Percentiles rank a stretch among this genome's conserved stretches.
Evolutionary conservation across 2,113 vertebrate species (phyloP).

Genomic region (Ellobius talpinus): DNA sequence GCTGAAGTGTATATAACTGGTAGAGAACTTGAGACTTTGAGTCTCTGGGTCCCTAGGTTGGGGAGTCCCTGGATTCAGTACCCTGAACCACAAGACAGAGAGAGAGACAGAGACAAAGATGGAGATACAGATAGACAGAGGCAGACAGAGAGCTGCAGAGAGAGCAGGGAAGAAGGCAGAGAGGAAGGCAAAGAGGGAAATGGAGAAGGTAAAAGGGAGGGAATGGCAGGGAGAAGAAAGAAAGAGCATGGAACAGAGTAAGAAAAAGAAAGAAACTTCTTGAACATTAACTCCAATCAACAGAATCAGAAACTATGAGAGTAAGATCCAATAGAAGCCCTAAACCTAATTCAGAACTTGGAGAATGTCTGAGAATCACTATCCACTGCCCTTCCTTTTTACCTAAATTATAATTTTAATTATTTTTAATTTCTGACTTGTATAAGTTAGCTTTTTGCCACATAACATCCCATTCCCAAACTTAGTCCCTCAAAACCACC

Average conservation of each 20-base stretch:
- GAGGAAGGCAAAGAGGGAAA: background rate
- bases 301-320: background rate
- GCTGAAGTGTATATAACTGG: background rate
- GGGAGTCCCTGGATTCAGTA: background rate
- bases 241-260: background rate
- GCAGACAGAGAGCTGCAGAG: background rate
- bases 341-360: background rate
- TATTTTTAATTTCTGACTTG: background rate
- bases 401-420: background rate
- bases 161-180: background rate
- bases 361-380: background rate
- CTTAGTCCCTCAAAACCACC: slow-evolving; percentile 17
- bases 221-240: background rate
- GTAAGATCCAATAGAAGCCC: background rate
- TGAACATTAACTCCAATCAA: background rate
- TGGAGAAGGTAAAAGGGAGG: background rate
- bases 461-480: background rate
- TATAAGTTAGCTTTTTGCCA: slow-evolving; percentile 19
- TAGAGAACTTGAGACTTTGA: background rate
- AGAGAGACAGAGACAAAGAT: background rate
- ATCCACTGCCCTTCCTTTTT: background rate
- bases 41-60: background rate
- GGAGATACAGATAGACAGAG: background rate
- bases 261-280: background rate
- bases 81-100: background rate